Base-by-base conservation (phyloP, 2,113 vertebrate species). In the Muntiacus reevesi region DNA sequence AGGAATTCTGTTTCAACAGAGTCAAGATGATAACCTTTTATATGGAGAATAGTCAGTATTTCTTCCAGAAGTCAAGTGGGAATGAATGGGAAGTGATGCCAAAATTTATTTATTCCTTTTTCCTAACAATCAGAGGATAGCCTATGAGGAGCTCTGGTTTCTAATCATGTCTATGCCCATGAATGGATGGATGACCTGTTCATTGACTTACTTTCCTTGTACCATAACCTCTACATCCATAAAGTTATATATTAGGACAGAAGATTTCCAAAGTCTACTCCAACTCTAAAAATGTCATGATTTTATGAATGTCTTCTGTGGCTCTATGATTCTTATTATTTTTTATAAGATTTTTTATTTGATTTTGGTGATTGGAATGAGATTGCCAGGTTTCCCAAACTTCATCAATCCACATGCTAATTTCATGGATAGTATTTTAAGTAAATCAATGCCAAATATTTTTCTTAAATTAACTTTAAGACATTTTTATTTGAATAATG, bases 361-460 rank as follows among this genome's bases (percentile, higher is more conserved):
- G 62, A 79, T 89, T 83, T 45, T 86, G 17, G 14, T 81, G 79
- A 89, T 81, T 92, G 13, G 15, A 92, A 90, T 92, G 17, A 96
- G 76, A 23, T 76, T 54, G 17, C 16, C 45, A 11, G 21, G 14
- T 94, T 88, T 83, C 55, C 43, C 36, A 96, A 74, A 88, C 33
- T 36, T 85, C 76, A 47, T 85, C 88, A 27, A 92, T 76, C 36
- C 16, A 83, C 9, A 59, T 82, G 16, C 17, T 83, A 54, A 86
- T 21, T 87, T 94, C 28, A 57, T 14, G 74, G 84, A 55, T 50
- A 67, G 36, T 82, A 89, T 94, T 97, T 96, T 97, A n/a, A 33
- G 8, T 91, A 60, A 84, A 96, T 43, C 33, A 87, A 28, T 86
- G 7, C 83, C 81, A 97, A 76, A 11, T 55, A 28, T 59, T 78